Evolutionary conservation across 2,888 invertebrate genomes (phyloP).

Genomic region (Xanthia togata): DNA sequence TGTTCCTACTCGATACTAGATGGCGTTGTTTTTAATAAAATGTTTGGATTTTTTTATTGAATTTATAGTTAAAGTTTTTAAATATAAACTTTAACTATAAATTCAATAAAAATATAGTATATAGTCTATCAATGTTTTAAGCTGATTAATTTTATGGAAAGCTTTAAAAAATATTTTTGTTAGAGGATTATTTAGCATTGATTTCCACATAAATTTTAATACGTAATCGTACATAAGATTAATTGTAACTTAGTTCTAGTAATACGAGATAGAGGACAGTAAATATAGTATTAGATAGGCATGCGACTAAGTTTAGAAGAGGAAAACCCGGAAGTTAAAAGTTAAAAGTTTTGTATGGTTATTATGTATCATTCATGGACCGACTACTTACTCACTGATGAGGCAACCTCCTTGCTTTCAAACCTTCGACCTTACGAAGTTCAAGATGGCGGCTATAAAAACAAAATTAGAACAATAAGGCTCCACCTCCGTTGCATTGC

Average conservation of each 20-base stretch:
- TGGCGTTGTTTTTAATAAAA: conserved; percentile 38
- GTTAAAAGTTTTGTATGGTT: not conserved
- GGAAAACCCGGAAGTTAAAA: too few relatives aligned
- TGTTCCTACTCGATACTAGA: conserved; percentile 49
- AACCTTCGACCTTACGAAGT: conserved; percentile 35
- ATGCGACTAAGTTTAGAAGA: too few relatives aligned
- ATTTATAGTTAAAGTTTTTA: too few relatives aligned
- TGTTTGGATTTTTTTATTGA: too few relatives aligned
- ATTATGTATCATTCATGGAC: not conserved
- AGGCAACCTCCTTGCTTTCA: conserved; percentile 29
- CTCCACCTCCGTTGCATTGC: conserved; percentile 50
- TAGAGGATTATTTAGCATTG: too few relatives aligned
- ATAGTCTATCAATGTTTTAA: too few relatives aligned
- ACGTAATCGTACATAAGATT: not conserved
- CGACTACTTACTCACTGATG: conserved; percentile 12
- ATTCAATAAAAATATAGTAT: too few relatives aligned
- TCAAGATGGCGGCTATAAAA: conserved; percentile 57
- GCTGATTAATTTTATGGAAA: too few relatives aligned
- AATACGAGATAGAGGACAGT: conserved; percentile 68
- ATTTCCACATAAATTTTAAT: not conserved
- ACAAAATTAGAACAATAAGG: conserved; percentile 52
- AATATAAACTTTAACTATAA: too few relatives aligned
- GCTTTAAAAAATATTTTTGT: not conserved
- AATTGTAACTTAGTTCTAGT: conserved; percentile 29
- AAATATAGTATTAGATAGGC: too few relatives aligned